Base-by-base conservation (phyloP, 2,797 vertebrate genomes). In the Dicrostonyx torquatus region DNA sequence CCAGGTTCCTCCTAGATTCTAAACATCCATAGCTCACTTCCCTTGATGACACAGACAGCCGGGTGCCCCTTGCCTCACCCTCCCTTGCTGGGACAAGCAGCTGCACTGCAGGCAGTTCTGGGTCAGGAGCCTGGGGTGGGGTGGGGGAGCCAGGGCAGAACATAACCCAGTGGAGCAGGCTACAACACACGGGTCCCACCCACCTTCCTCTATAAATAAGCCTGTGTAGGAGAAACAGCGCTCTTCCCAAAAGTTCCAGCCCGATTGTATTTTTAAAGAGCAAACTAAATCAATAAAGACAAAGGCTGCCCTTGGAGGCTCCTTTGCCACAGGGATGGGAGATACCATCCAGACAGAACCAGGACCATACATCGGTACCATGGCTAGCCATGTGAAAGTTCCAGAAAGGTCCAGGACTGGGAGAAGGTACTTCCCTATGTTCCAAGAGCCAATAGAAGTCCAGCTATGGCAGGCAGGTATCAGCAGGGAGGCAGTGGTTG, bases 191-290 rank as follows among this genome's bases (percentile, higher is more conserved):
- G 94, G 92, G 88, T 94, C 87, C 98, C 97, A 96, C 98, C 98
- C 97, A 97, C 96, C 70, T 97, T 15, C 96, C 96, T 94, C 98
- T 98, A 98, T 97, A 98, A 98, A 98, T 98, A 98, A 97, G 88
- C 87, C 95, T 93, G 92, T 20, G 97, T 97, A 97, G 98, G 98
- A 98, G 98, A 97, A 58, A 93, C 50, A 95, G 91, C 90, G 37
- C 91, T 82, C 40, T 79, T 80, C 96, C 97, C 97, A 90, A 98
- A 97, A 97, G 89, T 97, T 98, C 93, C 75, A 62, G 96, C 85
- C 97, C 78, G 55, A 60, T 96, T 95, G 77, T 88, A 80, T 83
- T 96, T 64, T 45, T 92, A 89, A 97, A 89, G 86, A 90, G 22
- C 22, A 45, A 94, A 97, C 22, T 58, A 60, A 91, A 86, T 96